phyloP scores from a whole-genome alignment of 2,888 invertebrate genomes.

The Gymnocheta viridis region DNA sequence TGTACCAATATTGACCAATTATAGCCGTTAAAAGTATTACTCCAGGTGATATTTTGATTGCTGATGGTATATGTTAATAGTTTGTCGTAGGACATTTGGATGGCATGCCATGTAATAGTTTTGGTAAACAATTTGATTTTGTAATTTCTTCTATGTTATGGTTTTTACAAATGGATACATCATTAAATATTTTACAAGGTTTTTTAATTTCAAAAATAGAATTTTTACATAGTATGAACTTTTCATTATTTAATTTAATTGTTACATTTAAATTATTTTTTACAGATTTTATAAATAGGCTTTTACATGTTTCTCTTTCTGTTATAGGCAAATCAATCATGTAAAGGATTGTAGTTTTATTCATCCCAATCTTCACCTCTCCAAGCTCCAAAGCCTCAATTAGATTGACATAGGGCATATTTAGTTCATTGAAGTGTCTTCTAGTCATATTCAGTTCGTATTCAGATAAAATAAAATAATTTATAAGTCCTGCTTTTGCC shows the following conservation, averaged over 20 bases:
- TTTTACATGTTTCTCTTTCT: slow-evolving; percentile 30
- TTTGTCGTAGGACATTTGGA: slow-evolving; percentile 4
- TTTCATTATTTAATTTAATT: neutral
- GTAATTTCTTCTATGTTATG: neutral
- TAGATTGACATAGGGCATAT: slow-evolving; percentile 63
- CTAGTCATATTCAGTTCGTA: slow-evolving; percentile 55
- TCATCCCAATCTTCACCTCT: slow-evolving; percentile 62
- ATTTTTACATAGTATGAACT: no score
- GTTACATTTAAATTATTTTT: slow-evolving; percentile 3
- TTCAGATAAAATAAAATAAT: slow-evolving; percentile 55
- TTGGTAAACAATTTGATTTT: neutral
- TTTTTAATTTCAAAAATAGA: no score
- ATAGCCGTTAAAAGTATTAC: neutral
- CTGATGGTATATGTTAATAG: neutral
- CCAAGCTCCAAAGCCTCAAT: slow-evolving; percentile 70
- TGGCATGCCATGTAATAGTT: neutral
- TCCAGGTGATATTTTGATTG: neutral
- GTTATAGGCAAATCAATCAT: slow-evolving; percentile 63
- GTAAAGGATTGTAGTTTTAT: slow-evolving; percentile 57
- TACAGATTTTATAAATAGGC: slow-evolving; percentile 7
- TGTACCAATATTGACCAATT: neutral
- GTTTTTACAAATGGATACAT: slow-evolving; percentile 8
- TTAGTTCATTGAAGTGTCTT: slow-evolving; percentile 54
- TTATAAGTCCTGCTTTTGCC: slow-evolving; percentile 64
- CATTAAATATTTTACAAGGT: neutral